A percentile compares a stretch with the other conserved stretches of the same genome.
These are phyloP conservation scores for Colaptes auratus DNA, from an alignment of 2,113 vertebrate species.

Conservation along the genomic window DNA sequence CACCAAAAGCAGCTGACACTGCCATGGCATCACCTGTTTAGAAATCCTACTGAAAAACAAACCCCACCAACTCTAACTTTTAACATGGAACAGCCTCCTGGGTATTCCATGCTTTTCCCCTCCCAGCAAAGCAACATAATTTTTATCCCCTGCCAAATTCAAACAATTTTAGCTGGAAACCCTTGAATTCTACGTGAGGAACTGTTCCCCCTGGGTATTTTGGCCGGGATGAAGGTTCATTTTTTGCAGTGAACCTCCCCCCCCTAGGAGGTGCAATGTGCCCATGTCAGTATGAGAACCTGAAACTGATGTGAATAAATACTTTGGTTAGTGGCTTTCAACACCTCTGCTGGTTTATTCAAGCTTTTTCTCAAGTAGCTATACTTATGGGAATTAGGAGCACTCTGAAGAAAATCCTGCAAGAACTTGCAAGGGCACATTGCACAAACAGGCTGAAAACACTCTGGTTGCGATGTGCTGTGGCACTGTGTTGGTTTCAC, in stretches of 20 bases:
- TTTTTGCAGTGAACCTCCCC: background rate
- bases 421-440: background rate
- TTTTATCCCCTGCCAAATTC: background rate
- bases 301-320: background rate
- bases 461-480: accelerated
- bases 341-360: constrained; percentile 10
- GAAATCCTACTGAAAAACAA: background rate
- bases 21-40: background rate
- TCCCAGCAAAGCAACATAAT: background rate
- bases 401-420: background rate
- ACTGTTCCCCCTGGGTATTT: background rate
- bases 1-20: background rate
- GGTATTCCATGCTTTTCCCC: background rate
- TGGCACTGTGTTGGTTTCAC: accelerated
- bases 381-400: background rate
- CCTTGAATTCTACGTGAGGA: background rate
- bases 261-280: background rate
- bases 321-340: constrained; percentile 26
- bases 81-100: background rate
- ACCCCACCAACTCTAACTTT: background rate
- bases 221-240: background rate
- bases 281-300: background rate
- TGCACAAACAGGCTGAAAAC: background rate
- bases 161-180: background rate
- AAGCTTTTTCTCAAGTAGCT: background rate